Conservation (phyloP, 2,797 vertebrate species). For the Thalassophryne amazonica region DNA sequence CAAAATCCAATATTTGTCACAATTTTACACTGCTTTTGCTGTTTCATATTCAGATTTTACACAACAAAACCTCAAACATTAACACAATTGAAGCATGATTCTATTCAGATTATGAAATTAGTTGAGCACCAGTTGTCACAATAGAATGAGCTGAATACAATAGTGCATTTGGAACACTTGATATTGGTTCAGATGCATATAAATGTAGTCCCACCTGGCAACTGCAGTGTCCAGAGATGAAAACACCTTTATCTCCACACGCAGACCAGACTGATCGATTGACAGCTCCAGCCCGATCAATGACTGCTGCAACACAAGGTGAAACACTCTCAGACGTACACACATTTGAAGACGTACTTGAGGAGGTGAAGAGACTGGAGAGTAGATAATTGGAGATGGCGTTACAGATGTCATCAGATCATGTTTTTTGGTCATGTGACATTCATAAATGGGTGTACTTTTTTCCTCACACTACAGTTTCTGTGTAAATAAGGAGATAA, state of each 20-base stretch:
- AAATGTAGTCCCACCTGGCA: constrained; percentile 27
- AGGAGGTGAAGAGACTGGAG: constrained; percentile 10
- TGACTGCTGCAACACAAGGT: constrained; percentile 68
- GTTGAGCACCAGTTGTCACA: no score
- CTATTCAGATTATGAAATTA: no score
- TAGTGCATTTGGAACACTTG: not conserved
- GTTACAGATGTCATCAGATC: constrained; percentile 20
- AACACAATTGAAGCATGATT: no score
- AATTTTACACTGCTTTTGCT: not conserved
- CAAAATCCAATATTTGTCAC: no score
- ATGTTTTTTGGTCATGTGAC: constrained; percentile 16
- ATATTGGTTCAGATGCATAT: no score
- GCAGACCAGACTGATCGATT: constrained; percentile 75
- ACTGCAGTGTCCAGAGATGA: constrained; percentile 47
- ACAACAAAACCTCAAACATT: not conserved
- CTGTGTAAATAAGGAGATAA: constrained; percentile 38
- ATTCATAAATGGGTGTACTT: constrained; percentile 25
- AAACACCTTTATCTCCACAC: constrained; percentile 69
- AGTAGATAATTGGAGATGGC: constrained; percentile 21
- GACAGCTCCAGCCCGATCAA: constrained; percentile 68
- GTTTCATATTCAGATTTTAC: not conserved
- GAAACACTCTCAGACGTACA: constrained; percentile 19
- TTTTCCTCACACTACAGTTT: constrained; percentile 7
- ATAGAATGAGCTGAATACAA: not conserved
- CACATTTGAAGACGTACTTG: not conserved